These are phyloP conservation scores for Rattus rattus DNA, from an alignment of 2,113 vertebrate genomes.

Conservation along the genomic window DNA sequence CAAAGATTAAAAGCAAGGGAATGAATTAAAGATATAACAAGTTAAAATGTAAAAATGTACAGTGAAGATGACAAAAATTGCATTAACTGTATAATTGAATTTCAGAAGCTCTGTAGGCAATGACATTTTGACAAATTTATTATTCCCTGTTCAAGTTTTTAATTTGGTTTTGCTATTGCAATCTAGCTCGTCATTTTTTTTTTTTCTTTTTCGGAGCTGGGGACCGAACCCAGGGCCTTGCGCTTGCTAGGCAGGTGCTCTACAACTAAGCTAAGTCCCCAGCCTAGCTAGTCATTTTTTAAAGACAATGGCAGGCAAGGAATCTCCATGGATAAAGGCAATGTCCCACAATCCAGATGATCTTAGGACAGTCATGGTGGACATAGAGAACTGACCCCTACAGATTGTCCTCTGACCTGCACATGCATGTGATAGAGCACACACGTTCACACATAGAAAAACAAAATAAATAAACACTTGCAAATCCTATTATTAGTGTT, in stretches of 20 bases:
- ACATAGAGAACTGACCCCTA: neutral
- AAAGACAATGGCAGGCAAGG: neutral
- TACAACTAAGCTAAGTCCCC: too few relatives aligned
- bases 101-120: neutral
- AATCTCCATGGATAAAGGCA: neutral
- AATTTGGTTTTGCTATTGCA: neutral
- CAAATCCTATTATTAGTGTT: neutral
- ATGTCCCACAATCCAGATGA: too few relatives aligned
- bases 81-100: neutral
- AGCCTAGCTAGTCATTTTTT: neutral
- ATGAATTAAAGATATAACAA: conserved; percentile 61
- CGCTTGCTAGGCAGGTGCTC: too few relatives aligned
- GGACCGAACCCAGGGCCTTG: too few relatives aligned
- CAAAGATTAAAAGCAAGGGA: conserved; percentile 78
- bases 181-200: conserved; percentile 2
- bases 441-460: too few relatives aligned
- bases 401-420: neutral
- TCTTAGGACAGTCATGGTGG: neutral
- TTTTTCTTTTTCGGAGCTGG: too few relatives aligned
- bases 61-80: neutral
- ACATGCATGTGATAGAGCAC: too few relatives aligned
- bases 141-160: conserved; percentile 53
- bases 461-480: neutral
- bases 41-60: conserved; percentile 45
- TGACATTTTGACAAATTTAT: neutral